A percentile compares a stretch with the other conserved stretches of the same genome.
These are phyloP conservation scores for Reticulitermes speratus DNA, from an alignment of 1,140 invertebrate species.

Conservation along the genomic window DNA sequence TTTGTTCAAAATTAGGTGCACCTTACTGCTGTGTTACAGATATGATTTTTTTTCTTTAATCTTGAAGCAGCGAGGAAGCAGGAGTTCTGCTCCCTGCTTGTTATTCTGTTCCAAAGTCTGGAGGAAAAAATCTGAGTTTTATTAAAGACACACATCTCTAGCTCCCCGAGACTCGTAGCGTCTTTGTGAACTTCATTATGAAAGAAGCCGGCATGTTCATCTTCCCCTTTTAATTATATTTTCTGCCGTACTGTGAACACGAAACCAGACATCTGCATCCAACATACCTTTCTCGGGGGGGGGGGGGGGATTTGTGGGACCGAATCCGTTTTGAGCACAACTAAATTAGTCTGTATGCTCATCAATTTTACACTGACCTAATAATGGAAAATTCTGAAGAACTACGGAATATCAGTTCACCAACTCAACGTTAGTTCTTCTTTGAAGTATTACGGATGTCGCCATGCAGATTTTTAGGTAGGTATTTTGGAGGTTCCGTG, in stretches of 20 bases:
- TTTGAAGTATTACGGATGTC: too few relatives aligned
- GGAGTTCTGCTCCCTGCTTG: not conserved
- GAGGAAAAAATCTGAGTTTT: not conserved
- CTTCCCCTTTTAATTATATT: conserved; percentile 17
- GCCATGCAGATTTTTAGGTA: too few relatives aligned
- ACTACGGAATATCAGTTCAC: too few relatives aligned
- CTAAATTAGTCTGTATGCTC: too few relatives aligned
- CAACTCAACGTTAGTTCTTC: too few relatives aligned
- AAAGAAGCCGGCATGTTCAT: not conserved
- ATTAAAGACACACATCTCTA: not conserved
- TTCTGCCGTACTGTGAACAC: not conserved
- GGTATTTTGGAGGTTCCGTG: too few relatives aligned
- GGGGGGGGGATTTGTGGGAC: not conserved
- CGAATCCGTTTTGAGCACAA: not conserved
- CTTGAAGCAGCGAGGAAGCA: not conserved
- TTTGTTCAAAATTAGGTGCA: too few relatives aligned
- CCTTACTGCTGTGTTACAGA: not conserved
- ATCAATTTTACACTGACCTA: too few relatives aligned
- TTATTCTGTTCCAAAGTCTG: not conserved
- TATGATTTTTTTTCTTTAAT: not conserved
- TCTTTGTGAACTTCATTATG: conserved; percentile 16
- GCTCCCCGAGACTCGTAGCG: not conserved
- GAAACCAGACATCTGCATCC: not conserved
- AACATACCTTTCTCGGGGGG: not conserved
- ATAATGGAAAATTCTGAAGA: too few relatives aligned